These are phyloP conservation scores for Lacerta viridis DNA, from an alignment of 2,797 vertebrate species.

Conservation along the genomic window DNA sequence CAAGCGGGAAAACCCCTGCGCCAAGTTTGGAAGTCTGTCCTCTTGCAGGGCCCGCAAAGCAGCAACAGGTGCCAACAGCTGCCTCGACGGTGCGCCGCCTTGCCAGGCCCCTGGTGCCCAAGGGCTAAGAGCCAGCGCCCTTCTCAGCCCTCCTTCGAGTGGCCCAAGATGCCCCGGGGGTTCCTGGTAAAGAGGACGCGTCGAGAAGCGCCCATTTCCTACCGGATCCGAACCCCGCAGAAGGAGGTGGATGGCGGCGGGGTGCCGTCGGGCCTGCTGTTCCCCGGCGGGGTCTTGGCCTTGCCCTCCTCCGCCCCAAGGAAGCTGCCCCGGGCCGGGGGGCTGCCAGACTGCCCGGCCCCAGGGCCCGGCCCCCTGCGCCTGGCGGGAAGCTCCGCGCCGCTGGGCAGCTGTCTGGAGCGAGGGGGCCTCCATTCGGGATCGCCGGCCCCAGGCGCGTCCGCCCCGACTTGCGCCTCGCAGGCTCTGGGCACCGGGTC, in stretches of 20 bases:
- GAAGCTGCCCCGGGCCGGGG: not conserved
- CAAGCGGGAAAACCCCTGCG: not conserved
- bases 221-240: constrained; percentile 59
- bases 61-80: not conserved
- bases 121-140: not conserved
- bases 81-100: not conserved
- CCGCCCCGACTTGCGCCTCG: constrained; percentile 46
- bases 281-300: not conserved
- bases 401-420: constrained; percentile 33
- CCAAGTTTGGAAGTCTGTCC: not conserved
- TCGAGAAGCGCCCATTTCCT: constrained; percentile 66
- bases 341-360: not conserved
- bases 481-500: constrained; percentile 71
- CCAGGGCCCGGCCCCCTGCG: constrained; percentile 47
- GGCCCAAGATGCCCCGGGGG: constrained; percentile 70
- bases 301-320: not conserved
- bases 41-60: not conserved
- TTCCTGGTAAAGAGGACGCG: constrained; percentile 76
- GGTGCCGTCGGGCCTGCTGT: not conserved
- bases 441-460: constrained; percentile 52
- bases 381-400: constrained; percentile 50
- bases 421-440: constrained; percentile 45
- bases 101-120: no score
- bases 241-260: constrained; percentile 18
- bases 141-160: no score